Evolutionary conservation across 1,140 invertebrate species (phyloP).

Genomic region (Brachionus calyciflorus): DNA sequence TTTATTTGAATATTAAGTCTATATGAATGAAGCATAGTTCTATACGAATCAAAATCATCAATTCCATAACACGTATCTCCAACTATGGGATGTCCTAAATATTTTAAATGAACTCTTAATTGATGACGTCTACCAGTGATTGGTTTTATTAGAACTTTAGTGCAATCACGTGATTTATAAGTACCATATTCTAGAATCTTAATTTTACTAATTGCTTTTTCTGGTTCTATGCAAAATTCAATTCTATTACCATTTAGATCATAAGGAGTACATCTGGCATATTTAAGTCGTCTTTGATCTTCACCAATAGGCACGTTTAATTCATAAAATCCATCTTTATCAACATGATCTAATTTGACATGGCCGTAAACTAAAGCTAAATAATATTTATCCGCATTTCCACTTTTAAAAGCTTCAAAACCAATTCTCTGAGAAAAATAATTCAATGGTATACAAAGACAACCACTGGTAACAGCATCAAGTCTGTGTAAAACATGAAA

Average conservation of each 20-base stretch:
- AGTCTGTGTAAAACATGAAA: conserved; percentile 43
- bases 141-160: conserved; percentile 27
- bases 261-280: conserved; percentile 14
- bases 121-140: conserved; percentile 88
- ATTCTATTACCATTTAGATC: conserved; percentile 13
- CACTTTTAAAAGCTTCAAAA: conserved; percentile 6
- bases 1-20: conserved; percentile 27
- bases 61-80: conserved; percentile 67
- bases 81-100: conserved; percentile 86
- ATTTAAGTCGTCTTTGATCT: conserved; percentile 1
- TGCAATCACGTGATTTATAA: conserved; percentile 15
- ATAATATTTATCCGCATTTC: conserved; percentile 32
- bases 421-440: conserved; percentile 4
- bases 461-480: conserved; percentile 40
- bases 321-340: neutral
- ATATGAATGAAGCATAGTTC: conserved; percentile 44
- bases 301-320: conserved; percentile 33
- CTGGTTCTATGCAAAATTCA: neutral
- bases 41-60: conserved; percentile 45
- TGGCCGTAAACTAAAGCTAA: conserved; percentile 33
- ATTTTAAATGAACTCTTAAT: conserved; percentile 90
- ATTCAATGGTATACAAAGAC: conserved; percentile 34
- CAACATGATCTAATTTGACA: neutral
- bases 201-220: conserved; percentile 4
- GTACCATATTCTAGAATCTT: conserved; percentile 24